Conservation (phyloP, 2,113 vertebrate genomes). For the Proteles cristata region DNA sequence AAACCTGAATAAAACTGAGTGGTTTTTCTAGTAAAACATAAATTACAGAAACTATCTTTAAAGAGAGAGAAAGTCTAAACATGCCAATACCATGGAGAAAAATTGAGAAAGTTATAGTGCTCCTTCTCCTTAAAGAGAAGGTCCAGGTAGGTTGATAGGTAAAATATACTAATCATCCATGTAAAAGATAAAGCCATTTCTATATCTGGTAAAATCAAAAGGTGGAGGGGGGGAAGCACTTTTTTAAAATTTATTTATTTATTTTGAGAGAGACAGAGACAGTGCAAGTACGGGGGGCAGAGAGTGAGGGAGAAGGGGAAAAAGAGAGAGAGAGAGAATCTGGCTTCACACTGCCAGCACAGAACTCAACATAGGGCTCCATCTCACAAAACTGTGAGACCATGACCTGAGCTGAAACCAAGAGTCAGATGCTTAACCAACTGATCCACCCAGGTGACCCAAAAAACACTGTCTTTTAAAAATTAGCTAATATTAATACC, state of each 20-base stretch:
- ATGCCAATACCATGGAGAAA: not conserved
- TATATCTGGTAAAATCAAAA: not conserved
- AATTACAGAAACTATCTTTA: not conserved
- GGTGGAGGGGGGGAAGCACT: not conserved
- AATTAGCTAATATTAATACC: not conserved
- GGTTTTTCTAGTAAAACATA: not conserved
- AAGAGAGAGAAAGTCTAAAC: not conserved
- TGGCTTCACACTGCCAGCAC: too few relatives aligned
- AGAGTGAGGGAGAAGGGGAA: too few relatives aligned
- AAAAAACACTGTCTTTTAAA: not conserved
- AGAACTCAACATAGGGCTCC: too few relatives aligned
- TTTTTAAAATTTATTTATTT: too few relatives aligned
- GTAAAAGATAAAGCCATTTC: not conserved
- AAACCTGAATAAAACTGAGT: not conserved
- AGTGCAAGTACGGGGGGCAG: too few relatives aligned
- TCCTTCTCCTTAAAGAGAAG: not conserved
- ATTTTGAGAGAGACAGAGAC: too few relatives aligned
- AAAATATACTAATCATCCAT: not conserved
- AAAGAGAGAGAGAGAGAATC: too few relatives aligned
- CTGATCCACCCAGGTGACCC: too few relatives aligned
- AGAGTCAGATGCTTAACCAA: too few relatives aligned
- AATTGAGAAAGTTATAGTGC: not conserved
- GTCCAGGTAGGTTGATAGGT: not conserved
- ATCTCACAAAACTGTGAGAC: too few relatives aligned
- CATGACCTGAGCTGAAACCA: too few relatives aligned